phyloP scores from a whole-genome alignment of 1,140 invertebrate genomes.

The Homarus americanus region DNA sequence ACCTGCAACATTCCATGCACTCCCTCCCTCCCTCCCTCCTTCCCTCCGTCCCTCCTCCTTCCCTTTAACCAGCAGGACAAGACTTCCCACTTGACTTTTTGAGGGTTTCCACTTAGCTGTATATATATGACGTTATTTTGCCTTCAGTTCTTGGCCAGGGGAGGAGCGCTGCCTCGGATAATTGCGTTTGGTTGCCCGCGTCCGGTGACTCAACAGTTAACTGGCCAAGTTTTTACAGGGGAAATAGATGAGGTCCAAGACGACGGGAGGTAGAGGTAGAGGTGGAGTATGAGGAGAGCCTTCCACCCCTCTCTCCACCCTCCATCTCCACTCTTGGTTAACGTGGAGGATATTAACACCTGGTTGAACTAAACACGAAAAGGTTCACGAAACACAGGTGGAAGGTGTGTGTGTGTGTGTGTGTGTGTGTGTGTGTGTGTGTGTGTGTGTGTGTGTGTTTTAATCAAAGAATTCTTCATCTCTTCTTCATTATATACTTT shows the following conservation, averaged over 20 bases:
- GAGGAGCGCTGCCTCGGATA: conserved; percentile 25
- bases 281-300: not conserved
- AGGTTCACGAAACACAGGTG: too few relatives aligned
- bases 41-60: too few relatives aligned
- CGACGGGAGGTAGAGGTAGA: not conserved
- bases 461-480: too few relatives aligned
- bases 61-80: too few relatives aligned
- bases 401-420: too few relatives aligned
- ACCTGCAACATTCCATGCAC: too few relatives aligned
- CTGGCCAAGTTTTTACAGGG: conserved; percentile 32
- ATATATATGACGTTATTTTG: conserved; percentile 58
- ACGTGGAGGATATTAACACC: too few relatives aligned
- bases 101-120: conserved; percentile 39
- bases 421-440: too few relatives aligned
- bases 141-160: not conserved
- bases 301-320: not conserved
- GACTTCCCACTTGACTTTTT: conserved; percentile 47
- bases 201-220: conserved; percentile 50
- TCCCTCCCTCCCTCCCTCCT: too few relatives aligned
- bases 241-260: not conserved
- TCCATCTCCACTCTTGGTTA: not conserved
- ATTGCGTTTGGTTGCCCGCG: conserved; percentile 48
- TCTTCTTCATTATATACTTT: too few relatives aligned
- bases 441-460: too few relatives aligned
- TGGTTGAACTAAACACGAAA: too few relatives aligned